Base-by-base conservation (phyloP, 2,888 invertebrate genomes). In the Cheilosia vernalis region DNA sequence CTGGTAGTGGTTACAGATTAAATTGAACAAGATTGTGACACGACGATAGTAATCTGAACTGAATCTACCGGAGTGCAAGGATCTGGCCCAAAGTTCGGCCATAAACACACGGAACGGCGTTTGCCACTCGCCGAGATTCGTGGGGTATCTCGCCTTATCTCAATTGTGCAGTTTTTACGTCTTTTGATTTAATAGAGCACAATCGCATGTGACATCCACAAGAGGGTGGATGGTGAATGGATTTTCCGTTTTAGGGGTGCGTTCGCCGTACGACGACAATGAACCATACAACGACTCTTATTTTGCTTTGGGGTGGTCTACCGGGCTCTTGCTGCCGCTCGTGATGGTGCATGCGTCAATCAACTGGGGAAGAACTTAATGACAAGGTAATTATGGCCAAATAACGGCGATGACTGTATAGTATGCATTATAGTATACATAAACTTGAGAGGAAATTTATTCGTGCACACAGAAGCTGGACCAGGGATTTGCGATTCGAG, bases 81-180 rank as follows among this genome's bases (percentile, higher is more conserved):
- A 67, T 73, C 73, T 84, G 24, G 58, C 64, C 53, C 53, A 60
- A 73, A 73, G 72, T 63, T 78, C 61, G 42, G 67, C 49, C 51
- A 73, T 73, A 73, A 78, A 73, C 51, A 74, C 61, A 73, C 73
- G 69, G 67, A 74, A 64, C 84, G 79, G 53, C 88, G 88, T 87
- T 89, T 88, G 87, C 13, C 37, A 13, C 58, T 67, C 10, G 56
- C 69, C 63, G 67, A 78, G 84, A 88, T 90, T 89, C 90, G 89
- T 90, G 90, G 89, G 91, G 88, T 91, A 90, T 91, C 91, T 91
- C 87, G 88, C 88, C 91, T 91, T 91, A 91, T 91, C 91, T 91
- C 91, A 91, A 91, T 91, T 91, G 90, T 89, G 91, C 89, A 89
- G 89, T 89, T 89, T 88, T 89, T 89, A 88, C 88, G 82, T 86